Base-by-base conservation (phyloP, 2,113 vertebrate species). In the Antechinus stuartii region DNA sequence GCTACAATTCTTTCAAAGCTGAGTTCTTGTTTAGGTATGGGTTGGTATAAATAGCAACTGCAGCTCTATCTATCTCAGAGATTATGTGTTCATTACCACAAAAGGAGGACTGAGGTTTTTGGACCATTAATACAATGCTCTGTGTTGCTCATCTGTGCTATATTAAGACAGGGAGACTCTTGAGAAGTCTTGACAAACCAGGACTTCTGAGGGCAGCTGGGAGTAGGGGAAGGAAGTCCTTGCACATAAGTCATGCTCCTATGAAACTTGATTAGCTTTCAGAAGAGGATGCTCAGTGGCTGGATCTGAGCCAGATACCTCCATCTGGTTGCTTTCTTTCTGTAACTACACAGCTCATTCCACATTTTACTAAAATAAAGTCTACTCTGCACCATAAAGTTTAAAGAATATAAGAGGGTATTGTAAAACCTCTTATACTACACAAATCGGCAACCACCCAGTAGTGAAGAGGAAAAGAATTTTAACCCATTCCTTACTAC, bases 171-270 rank as follows among this genome's bases (percentile, higher is more conserved):
- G 90, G 54, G 30, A 53, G 89, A 23, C 11, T 0, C 0, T 12
- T 25, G 50, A 56, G 68, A 84, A 22, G 68, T 22, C 91, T 61
- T 68, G 53, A 49, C 9, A 53, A 68, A 50, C 12, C 19, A 35
- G 92, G 23, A 54, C 23, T 53, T 9, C 26, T 26, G 76, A 25
- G 27, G 11, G 19, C 47, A n/a, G 35, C 50, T 24, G 24, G 27
- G 30, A 14, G 14, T 42, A 35, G 12, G 89, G 1, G 2, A 30
- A n/a, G 76, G 8, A 8, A 3, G 23, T 84, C 26, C 16, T 0
- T 5, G 50, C 12, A 11, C 8, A 1, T 3, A 12, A 27, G 1
- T 12, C 57, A 54, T 22, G 52, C 19, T 89, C 54, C 0, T 0
- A 2, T 89, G n/a, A 8, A 4, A 42, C 11, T 26, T 12, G 47